Evolutionary conservation across 2,888 invertebrate species (phyloP), one percentile per base, ranked within the genome.

Genomic region (Clostera curtula): DNA sequence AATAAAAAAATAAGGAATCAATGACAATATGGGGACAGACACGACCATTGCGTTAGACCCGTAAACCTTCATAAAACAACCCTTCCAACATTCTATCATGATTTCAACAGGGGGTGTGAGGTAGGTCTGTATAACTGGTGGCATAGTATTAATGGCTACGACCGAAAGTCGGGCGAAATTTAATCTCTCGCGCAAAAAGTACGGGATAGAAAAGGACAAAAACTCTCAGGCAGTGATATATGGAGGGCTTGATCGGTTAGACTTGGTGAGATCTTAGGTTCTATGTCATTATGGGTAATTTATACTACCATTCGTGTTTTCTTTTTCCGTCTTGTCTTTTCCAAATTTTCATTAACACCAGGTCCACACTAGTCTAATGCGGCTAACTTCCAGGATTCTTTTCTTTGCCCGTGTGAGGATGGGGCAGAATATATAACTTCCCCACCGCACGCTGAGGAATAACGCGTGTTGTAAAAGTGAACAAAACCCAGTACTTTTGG

Each of bases 101-200:
- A 23, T 22, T 18, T 3, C 2, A 5, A 4, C 25, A 22, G 35
- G 32, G 17, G 34, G 21, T 24, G n/a, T n/a, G n/a, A n/a, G 31
- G 48, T n/a, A 48, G 71, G 25, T 63, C 73, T 53, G 40, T n/a
- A 8, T 48, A 49, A 56, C 35, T 69, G 64, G 73, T 38, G 23
- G 48, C 9, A 29, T 31, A 59, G 65, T 74, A 80, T 82, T 80
- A 80, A 82, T 82, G 80, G 74, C 71, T 64, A 54, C 59, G 61
- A 67, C 63, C 56, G 66, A 60, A 63, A 69, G 71, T 66, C 70
- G 68, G 49, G 62, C 59, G 73, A 80, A 80, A 82, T 80, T 82
- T 79, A 82, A 82, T 82, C 82, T 82, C 63, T 59, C 61, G 49
- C 60, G 61, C 79, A 82, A 80, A 82, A 82, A 82, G 80, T 75